Evolutionary conservation across 2,888 invertebrate species (phyloP).

Genomic region (Orthonevra nobilis): DNA sequence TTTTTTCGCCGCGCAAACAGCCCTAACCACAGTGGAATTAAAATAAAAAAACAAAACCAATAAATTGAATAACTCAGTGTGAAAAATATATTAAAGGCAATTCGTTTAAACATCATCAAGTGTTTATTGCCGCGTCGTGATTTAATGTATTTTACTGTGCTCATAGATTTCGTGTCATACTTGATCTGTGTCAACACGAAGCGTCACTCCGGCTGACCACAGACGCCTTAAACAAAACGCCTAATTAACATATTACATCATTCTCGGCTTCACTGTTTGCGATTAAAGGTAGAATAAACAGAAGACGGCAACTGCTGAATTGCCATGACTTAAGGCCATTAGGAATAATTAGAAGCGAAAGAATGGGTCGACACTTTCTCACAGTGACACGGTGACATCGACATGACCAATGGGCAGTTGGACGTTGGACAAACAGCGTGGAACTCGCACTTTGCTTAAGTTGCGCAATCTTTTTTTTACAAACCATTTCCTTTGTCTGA

Average conservation of each 20-base stretch:
- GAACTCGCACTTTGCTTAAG: conserved; percentile 16
- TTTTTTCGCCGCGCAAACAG: background rate
- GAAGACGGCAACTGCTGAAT: conserved; percentile 7
- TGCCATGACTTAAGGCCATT: conserved; percentile 23
- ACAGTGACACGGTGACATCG: conserved; percentile 3
- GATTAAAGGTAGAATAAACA: conserved; percentile 26
- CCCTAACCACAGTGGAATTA: too few relatives aligned
- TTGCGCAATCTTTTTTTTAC: conserved; percentile 5
- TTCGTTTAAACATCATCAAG: conserved; percentile 24
- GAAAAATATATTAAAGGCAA: conserved; percentile 19
- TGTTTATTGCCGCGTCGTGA: conserved; percentile 36
- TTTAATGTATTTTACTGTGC: conserved; percentile 26
- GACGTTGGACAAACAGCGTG: conserved; percentile 1
- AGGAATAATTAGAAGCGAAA: conserved; percentile 37
- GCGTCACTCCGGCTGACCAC: background rate
- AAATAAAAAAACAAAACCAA: background rate
- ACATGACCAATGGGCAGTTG: too few relatives aligned
- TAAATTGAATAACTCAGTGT: background rate
- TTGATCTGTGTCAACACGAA: conserved; percentile 25
- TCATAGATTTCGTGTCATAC: conserved; percentile 17
- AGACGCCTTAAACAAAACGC: background rate
- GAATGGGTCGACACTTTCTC: conserved; percentile 38
- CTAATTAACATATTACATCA: conserved; percentile 38
- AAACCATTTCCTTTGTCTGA: conserved; percentile 29
- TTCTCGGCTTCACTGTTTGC: background rate